phyloP scores from a whole-genome alignment of 2,888 invertebrate species.

The Zhuqinia jingwanae region DNA sequence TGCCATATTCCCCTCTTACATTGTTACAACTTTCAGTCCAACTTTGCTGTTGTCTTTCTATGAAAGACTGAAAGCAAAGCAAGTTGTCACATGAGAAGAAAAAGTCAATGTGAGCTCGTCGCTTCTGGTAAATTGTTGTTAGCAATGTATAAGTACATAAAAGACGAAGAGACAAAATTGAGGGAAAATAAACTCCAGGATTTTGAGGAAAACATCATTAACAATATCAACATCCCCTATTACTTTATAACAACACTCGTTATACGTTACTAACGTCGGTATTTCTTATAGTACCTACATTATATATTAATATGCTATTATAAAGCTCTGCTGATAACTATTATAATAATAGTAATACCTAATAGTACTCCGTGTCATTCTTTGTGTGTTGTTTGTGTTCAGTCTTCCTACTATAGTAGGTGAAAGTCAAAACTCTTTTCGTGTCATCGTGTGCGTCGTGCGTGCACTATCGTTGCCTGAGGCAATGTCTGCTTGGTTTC shows the following conservation, averaged over 20 bases:
- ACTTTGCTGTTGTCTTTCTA: no score
- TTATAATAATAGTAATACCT: no score
- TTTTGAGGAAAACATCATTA: constrained; percentile 41
- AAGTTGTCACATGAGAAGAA: no score
- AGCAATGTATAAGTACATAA: neutral
- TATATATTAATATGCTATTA: no score
- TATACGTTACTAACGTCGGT: no score
- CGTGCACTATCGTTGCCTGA: neutral
- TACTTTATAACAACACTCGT: neutral
- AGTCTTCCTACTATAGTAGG: neutral
- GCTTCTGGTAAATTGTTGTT: constrained; percentile 36
- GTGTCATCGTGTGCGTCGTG: neutral
- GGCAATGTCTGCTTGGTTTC: neutral
- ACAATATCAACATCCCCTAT: constrained; percentile 23
- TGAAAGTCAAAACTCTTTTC: neutral
- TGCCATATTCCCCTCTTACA: neutral
- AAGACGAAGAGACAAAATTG: constrained; percentile 10
- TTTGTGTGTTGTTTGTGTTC: neutral
- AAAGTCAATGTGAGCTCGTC: neutral
- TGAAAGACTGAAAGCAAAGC: no score
- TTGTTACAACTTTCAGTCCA: no score
- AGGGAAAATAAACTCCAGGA: constrained; percentile 18
- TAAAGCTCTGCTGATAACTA: no score
- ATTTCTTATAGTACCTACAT: no score
- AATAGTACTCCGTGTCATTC: neutral